These are phyloP conservation scores for Ditula angustiorana DNA, from an alignment of 2,888 invertebrate genomes.

Conservation along the genomic window DNA sequence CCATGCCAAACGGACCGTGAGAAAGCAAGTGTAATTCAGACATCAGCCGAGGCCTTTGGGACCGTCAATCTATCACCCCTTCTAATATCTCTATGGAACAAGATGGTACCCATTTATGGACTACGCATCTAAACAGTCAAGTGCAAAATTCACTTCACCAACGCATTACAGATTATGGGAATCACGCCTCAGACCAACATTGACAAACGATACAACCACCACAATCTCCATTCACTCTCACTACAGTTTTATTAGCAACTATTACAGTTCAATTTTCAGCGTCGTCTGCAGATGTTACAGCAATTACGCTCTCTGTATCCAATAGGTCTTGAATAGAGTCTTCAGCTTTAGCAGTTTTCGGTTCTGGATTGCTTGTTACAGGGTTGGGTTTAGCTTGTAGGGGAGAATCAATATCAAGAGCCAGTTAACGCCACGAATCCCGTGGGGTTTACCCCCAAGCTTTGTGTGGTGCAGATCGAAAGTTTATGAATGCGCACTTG, in stretches of 20 bases:
- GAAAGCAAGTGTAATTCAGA: conserved; percentile 60
- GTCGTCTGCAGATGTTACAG: conserved; percentile 43
- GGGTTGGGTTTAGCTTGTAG: conserved; percentile 46
- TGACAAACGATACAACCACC: conserved; percentile 48
- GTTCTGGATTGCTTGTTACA: conserved; percentile 40
- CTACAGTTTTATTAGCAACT: conserved; percentile 21
- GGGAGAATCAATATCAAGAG: conserved; percentile 62
- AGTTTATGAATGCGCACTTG: conserved; percentile 81
- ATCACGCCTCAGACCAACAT: conserved; percentile 67
- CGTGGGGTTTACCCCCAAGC: conserved; percentile 72
- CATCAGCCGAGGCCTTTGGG: conserved; percentile 49
- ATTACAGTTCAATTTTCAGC: conserved; percentile 47
- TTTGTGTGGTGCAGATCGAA: conserved; percentile 77
- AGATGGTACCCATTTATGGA: conserved; percentile 73
- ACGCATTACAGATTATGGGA: conserved; percentile 79
- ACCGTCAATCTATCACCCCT: conserved; percentile 50
- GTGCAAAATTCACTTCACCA: conserved; percentile 78
- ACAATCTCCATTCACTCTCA: conserved; percentile 13
- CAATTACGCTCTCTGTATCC: conserved; percentile 50
- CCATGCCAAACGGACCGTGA: conserved; percentile 65
- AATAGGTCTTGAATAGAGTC: conserved; percentile 50
- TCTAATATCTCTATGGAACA: conserved; percentile 63
- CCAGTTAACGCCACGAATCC: conserved; percentile 73
- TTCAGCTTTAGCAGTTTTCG: conserved; percentile 35
- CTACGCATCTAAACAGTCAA: conserved; percentile 65